Conservation (phyloP, 2,888 invertebrate species). For the Helobdella robusta region DNA sequence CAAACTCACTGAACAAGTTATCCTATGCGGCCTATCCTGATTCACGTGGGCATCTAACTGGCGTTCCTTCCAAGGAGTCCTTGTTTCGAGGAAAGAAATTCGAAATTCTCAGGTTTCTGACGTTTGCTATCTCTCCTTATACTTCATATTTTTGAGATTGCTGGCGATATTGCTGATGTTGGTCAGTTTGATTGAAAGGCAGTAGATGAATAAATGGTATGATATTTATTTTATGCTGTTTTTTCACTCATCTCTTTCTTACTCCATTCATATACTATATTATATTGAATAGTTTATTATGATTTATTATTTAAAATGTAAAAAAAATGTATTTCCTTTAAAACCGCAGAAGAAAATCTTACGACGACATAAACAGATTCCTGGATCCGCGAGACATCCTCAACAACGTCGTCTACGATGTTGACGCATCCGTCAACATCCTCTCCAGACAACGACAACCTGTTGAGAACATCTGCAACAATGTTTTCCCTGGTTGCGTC, state of each 20-base stretch:
- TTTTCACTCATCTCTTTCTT: too few species aligned
- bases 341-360: conserved; percentile 46
- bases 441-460: too few species aligned
- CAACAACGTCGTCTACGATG: conserved; percentile 59
- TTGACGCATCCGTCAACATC: conserved; percentile 2
- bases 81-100: conserved; percentile 55
- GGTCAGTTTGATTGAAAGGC: not conserved
- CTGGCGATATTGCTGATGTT: not conserved
- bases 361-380: conserved; percentile 62
- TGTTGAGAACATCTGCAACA: too few species aligned
- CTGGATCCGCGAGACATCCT: conserved; percentile 56
- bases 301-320: too few species aligned
- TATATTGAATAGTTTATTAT: too few species aligned
- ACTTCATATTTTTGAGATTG: not conserved
- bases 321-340: too few species aligned
- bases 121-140: not conserved
- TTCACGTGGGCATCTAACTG: conserved; percentile 59
- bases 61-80: conserved; percentile 55
- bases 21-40: conserved; percentile 70
- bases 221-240: not conserved
- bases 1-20: conserved; percentile 59
- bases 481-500: too few species aligned
- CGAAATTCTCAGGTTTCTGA: conserved; percentile 54
- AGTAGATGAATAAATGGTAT: not conserved
- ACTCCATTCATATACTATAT: too few species aligned